These are phyloP conservation scores for Ormyrus nitidulus DNA, from an alignment of 2,888 invertebrate genomes.

Conservation along the genomic window DNA sequence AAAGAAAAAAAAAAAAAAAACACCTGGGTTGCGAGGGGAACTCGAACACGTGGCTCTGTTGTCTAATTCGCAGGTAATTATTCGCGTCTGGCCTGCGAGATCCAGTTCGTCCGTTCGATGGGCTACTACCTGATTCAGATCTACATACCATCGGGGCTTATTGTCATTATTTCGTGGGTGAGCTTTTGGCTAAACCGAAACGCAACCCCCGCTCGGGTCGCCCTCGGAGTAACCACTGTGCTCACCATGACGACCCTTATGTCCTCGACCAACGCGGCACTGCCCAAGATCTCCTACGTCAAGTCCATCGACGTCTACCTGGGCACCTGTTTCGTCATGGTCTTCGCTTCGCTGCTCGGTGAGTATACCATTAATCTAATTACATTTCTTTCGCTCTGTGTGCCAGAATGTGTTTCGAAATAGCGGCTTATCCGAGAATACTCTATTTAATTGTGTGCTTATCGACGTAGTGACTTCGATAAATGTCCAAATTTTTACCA, in stretches of 20 bases:
- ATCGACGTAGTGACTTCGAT: no score
- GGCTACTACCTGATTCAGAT: conserved; percentile 99
- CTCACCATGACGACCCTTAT: conserved; percentile 98
- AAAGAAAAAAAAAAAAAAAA: conserved; percentile 58
- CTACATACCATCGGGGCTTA: conserved; percentile 97
- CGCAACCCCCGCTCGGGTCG: conserved; percentile 95
- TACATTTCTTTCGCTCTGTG: neutral
- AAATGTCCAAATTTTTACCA: no score
- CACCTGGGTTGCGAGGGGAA: conserved; percentile 37
- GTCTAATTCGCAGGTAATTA: conserved; percentile 88
- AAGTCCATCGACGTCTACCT: conserved; percentile 98
- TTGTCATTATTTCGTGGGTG: conserved; percentile 98
- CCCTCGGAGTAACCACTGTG: conserved; percentile 95
- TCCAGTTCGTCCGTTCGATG: conserved; percentile 98
- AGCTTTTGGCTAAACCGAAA: conserved; percentile 97
- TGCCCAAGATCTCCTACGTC: conserved; percentile 98
- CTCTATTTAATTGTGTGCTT: no score
- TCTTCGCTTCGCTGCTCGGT: conserved; percentile 97
- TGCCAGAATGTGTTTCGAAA: no score
- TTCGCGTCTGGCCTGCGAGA: conserved; percentile 96
- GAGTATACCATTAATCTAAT: conserved; percentile 72
- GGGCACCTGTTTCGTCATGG: conserved; percentile 99
- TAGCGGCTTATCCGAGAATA: no score
- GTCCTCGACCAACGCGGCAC: conserved; percentile 96
- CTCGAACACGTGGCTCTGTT: conserved; percentile 61